A percentile compares a stretch with the other conserved stretches of the same genome.
phyloP scores from a whole-genome alignment of 1,140 invertebrate species.

The Nasonia vitripennis region DNA sequence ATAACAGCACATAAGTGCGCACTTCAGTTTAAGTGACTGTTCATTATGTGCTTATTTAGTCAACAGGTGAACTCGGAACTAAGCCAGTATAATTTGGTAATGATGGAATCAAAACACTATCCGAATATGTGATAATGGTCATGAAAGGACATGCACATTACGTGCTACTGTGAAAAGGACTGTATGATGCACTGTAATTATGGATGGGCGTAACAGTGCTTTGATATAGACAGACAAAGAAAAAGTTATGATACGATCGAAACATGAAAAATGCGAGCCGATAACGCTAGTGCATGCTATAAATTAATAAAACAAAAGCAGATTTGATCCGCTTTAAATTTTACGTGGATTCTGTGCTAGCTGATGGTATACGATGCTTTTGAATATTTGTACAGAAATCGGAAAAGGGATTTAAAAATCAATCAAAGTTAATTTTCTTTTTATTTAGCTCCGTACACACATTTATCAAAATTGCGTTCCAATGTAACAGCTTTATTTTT shows the following conservation, averaged over 20 bases:
- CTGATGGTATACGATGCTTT: not conserved
- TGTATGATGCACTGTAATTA: too few species aligned
- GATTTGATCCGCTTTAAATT: not conserved
- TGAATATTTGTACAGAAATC: not conserved
- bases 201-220: too few species aligned
- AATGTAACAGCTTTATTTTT: not conserved
- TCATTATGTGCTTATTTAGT: not conserved
- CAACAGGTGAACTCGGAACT: not conserved
- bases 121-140: too few species aligned
- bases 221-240: too few species aligned
- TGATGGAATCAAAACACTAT: not conserved
- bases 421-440: not conserved
- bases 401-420: not conserved
- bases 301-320: too few species aligned
- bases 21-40: conserved; percentile 6
- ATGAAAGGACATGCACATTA: too few species aligned
- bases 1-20: not conserved
- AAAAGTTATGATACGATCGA: too few species aligned
- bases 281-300: too few species aligned
- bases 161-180: too few species aligned
- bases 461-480: not conserved
- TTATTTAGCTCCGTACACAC: not conserved
- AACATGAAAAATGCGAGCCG: too few species aligned
- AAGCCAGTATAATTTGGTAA: not conserved
- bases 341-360: not conserved